These are phyloP conservation scores for Melanotaenia maccullochi DNA, from an alignment of 2,797 vertebrate genomes.

Conservation along the genomic window DNA sequence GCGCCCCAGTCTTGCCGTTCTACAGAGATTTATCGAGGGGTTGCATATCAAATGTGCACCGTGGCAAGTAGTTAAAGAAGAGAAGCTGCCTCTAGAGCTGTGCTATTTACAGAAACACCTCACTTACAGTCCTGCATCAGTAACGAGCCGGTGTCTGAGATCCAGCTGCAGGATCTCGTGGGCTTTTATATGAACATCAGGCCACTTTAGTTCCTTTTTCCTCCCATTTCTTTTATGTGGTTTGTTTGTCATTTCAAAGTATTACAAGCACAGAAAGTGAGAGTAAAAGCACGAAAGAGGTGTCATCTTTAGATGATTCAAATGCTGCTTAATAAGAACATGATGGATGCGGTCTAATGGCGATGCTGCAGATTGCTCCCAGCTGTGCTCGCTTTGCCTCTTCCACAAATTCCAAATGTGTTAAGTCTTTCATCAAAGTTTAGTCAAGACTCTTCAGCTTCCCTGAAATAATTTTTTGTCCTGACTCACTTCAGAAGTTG, in stretches of 20 bases:
- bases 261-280: not conserved
- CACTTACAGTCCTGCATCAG: slow-evolving; percentile 5
- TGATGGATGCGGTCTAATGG: too few relatives aligned
- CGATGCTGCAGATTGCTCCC: too few relatives aligned
- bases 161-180: not conserved
- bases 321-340: too few relatives aligned
- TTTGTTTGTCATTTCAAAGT: not conserved
- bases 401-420: too few relatives aligned
- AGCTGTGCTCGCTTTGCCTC: too few relatives aligned
- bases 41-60: slow-evolving; percentile 43
- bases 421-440: too few relatives aligned
- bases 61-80: not conserved
- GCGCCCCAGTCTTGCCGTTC: slow-evolving; percentile 12
- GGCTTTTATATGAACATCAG: not conserved
- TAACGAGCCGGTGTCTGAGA: not conserved
- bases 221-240: not conserved
- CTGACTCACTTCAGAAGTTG: too few relatives aligned
- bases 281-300: too few relatives aligned
- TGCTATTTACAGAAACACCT: slow-evolving; percentile 32
- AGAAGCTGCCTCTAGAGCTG: slow-evolving; percentile 17
- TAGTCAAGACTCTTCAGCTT: too few relatives aligned
- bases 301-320: not conserved
- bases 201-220: not conserved
- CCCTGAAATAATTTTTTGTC: too few relatives aligned
- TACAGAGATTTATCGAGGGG: slow-evolving; percentile 44